A percentile compares a stretch with the other conserved stretches of the same genome.
phyloP scores from a whole-genome alignment of 2,888 invertebrate species.

The Elaeidobius kamerunicus region DNA sequence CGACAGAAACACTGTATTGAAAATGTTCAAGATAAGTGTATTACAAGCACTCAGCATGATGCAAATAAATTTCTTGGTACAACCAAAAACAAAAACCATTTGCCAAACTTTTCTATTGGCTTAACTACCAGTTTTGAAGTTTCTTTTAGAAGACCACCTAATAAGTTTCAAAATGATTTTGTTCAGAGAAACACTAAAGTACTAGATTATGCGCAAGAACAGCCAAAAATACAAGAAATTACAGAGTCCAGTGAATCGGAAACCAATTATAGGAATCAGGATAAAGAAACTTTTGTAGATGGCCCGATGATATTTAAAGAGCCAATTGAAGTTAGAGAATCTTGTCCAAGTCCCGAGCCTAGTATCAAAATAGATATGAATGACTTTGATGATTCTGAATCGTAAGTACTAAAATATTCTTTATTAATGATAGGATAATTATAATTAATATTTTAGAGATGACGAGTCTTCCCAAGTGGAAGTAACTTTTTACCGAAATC shows the following conservation, averaged over 20 bases:
- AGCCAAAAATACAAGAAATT: slow-evolving; percentile 43
- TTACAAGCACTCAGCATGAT: slow-evolving; percentile 12
- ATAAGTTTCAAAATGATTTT: slow-evolving; percentile 18
- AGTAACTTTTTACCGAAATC: slow-evolving; percentile 70
- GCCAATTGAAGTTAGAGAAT: slow-evolving; percentile 43
- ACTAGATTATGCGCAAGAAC: slow-evolving; percentile 6
- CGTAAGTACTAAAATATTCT: slow-evolving; percentile 33
- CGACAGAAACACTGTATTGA: too few species aligned
- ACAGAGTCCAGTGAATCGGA: slow-evolving; percentile 37
- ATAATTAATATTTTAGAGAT: slow-evolving; percentile 50
- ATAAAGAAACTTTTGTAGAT: slow-evolving; percentile 36
- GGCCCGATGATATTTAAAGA: slow-evolving; percentile 43
- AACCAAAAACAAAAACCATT: slow-evolving; percentile 8
- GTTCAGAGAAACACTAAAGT: slow-evolving; percentile 21
- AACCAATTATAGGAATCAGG: slow-evolving; percentile 2
- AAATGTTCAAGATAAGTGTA: slow-evolving; percentile 12
- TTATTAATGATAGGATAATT: slow-evolving; percentile 1
- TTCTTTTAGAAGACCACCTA: slow-evolving; percentile 40
- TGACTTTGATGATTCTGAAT: slow-evolving; percentile 48
- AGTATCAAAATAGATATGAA: slow-evolving; percentile 55
- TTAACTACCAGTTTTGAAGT: slow-evolving; percentile 73
- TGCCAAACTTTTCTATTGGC: slow-evolving; percentile 57
- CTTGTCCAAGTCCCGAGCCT: slow-evolving; percentile 51
- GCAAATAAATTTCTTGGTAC: background rate
- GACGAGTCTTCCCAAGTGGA: slow-evolving; percentile 58